Evolutionary conservation across 2,797 vertebrate species (phyloP).

Genomic region (Ambastaia sidthimunki): DNA sequence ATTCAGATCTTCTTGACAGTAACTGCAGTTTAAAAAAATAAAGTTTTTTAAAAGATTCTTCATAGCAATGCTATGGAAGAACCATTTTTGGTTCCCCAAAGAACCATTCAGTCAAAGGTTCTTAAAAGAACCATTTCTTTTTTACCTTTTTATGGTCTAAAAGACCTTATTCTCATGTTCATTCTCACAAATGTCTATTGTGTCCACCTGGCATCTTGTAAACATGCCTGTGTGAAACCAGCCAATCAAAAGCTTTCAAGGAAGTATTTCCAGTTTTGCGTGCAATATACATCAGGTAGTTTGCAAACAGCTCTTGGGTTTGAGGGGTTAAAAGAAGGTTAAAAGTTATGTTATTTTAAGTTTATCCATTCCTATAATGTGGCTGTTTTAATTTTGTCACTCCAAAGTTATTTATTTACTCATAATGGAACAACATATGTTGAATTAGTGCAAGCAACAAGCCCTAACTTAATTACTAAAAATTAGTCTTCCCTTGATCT

Average conservation of each 20-base stretch:
- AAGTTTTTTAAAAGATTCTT: no score
- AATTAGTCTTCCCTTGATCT: constrained; percentile 63
- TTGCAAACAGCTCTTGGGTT: no score
- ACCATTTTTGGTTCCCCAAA: no score
- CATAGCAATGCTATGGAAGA: no score
- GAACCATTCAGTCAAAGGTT: no score
- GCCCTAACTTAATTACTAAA: constrained; percentile 43
- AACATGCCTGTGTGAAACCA: neutral
- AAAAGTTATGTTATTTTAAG: no score
- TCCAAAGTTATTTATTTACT: constrained; percentile 16
- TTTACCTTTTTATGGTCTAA: no score
- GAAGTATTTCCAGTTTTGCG: neutral
- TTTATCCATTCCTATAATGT: no score
- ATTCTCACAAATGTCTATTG: neutral
- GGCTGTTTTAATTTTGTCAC: neutral
- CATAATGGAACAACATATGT: neutral
- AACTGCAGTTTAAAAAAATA: neutral
- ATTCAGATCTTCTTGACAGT: neutral
- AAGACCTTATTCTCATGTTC: neutral
- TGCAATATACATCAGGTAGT: no score
- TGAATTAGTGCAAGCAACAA: constrained; percentile 20
- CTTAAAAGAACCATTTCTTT: no score
- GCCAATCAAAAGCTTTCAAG: no score
- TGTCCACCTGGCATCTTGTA: neutral
- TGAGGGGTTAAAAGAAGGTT: no score